A percentile compares a stretch with the other conserved stretches of the same genome.
Evolutionary conservation across 2,888 invertebrate species (phyloP).

Genomic region (Notocelia uddmanniana): DNA sequence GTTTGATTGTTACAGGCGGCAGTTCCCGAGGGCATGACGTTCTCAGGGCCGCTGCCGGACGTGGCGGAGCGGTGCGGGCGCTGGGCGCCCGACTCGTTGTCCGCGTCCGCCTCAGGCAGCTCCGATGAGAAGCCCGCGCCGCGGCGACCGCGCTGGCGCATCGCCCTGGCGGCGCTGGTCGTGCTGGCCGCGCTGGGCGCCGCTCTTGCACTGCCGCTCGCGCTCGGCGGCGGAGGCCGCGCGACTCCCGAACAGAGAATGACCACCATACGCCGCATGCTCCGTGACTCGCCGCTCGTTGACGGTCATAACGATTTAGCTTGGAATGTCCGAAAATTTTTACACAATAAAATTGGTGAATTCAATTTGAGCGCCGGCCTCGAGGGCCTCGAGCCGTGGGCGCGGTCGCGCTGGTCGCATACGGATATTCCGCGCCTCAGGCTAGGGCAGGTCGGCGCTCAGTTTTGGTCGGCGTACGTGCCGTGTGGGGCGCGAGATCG

Average conservation of each 20-base stretch:
- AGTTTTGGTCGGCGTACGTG: constrained; percentile 96
- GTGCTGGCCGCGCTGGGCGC: constrained; percentile 86
- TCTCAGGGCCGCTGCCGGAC: constrained; percentile 83
- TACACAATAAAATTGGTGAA: constrained; percentile 91
- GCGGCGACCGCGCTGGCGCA: constrained; percentile 84
- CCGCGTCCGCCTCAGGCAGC: constrained; percentile 81
- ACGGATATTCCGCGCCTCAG: constrained; percentile 95
- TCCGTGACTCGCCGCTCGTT: constrained; percentile 89
- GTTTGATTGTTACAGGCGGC: constrained; percentile 72
- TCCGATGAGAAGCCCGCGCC: constrained; percentile 81
- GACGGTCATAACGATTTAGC: constrained; percentile 95
- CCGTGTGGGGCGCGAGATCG: constrained; percentile 93
- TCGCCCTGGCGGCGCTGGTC: constrained; percentile 86
- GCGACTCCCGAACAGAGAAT: constrained; percentile 87
- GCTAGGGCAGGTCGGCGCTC: constrained; percentile 94
- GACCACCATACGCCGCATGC: constrained; percentile 87
- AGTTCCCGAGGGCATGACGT: constrained; percentile 82
- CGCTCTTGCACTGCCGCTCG: constrained; percentile 86
- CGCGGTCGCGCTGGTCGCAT: constrained; percentile 95
- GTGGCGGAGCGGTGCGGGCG: constrained; percentile 83
- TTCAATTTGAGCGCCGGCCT: constrained; percentile 89
- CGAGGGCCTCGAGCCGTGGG: constrained; percentile 92
- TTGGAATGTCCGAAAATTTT: constrained; percentile 95
- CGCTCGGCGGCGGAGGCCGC: constrained; percentile 78
- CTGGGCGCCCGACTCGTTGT: constrained; percentile 81